Conservation (phyloP, 2,797 vertebrate species). For the Rhodeus uyekii region DNA sequence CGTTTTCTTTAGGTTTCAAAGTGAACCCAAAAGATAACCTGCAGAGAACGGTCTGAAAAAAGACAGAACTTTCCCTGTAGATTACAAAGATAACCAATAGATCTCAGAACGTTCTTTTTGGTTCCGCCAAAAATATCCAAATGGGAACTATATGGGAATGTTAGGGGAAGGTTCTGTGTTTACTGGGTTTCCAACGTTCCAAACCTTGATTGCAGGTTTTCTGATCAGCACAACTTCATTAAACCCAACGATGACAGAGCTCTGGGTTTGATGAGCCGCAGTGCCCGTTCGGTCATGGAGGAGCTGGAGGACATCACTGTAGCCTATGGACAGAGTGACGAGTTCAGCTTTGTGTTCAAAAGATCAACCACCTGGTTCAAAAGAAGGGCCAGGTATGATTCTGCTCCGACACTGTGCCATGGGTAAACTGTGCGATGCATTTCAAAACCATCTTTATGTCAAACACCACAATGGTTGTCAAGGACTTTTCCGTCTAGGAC, state of each 20-base stretch:
- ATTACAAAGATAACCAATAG: no score
- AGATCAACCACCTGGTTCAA: slow-evolving; percentile 91
- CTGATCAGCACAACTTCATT: slow-evolving; percentile 87
- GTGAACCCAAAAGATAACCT: no score
- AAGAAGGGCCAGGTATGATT: slow-evolving; percentile 90
- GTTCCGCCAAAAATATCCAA: no score
- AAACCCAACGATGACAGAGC: slow-evolving; percentile 94
- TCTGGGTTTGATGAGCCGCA: slow-evolving; percentile 88
- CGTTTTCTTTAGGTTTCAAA: no score
- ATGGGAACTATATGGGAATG: no score
- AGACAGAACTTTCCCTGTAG: no score
- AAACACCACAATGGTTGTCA: not conserved
- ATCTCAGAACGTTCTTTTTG: no score
- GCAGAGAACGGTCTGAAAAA: no score
- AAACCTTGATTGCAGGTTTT: slow-evolving; percentile 82
- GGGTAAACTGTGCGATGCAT: not conserved
- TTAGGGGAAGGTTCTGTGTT: no score
- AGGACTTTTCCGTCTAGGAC: not conserved
- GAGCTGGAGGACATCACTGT: slow-evolving; percentile 89
- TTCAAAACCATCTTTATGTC: not conserved
- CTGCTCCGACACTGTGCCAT: not conserved
- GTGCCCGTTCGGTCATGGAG: slow-evolving; percentile 90
- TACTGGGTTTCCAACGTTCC: not conserved
- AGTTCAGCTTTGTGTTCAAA: slow-evolving; percentile 97
- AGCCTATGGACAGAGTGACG: slow-evolving; percentile 96